A percentile compares a stretch with the other conserved stretches of the same genome.
Evolutionary conservation across 1,140 invertebrate genomes (phyloP).

Genomic region (Glossosoma conforme): DNA sequence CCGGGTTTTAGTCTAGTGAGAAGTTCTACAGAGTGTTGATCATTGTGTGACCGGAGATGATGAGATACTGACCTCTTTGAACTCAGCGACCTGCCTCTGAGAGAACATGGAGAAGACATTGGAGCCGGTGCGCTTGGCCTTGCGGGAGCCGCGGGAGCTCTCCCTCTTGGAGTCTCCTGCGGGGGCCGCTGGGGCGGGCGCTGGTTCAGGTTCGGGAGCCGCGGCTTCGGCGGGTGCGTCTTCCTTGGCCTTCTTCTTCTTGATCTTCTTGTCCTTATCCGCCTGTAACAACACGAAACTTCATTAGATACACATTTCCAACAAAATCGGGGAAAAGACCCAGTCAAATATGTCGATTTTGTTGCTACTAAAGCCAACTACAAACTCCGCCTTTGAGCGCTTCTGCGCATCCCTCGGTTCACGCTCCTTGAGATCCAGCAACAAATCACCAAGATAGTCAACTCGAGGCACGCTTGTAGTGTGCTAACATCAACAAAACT

Average conservation of each 20-base stretch:
- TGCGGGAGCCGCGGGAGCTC: slow-evolving; percentile 62
- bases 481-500: too few relatives aligned
- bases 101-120: slow-evolving; percentile 96
- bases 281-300: slow-evolving; percentile 52
- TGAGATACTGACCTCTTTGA: slow-evolving; percentile 82
- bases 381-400: too few relatives aligned
- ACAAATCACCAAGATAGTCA: too few relatives aligned
- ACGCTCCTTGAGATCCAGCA: too few relatives aligned
- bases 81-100: slow-evolving; percentile 91
- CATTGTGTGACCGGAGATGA: too few relatives aligned
- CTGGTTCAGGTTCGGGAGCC: slow-evolving; percentile 54
- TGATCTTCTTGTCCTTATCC: slow-evolving; percentile 79
- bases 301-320: too few relatives aligned
- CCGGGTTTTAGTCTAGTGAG: too few relatives aligned
- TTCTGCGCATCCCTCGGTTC: too few relatives aligned
- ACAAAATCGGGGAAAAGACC: not conserved
- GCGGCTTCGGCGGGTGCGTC: slow-evolving; percentile 57
- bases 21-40: too few relatives aligned
- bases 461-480: too few relatives aligned
- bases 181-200: slow-evolving; percentile 54
- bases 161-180: slow-evolving; percentile 52
- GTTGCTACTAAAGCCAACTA: too few relatives aligned
- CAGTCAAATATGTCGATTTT: too few relatives aligned
- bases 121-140: slow-evolving; percentile 82
- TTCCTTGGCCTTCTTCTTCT: slow-evolving; percentile 77